Conservation (phyloP, 2,888 invertebrate species). For the Icerya purchasi region DNA sequence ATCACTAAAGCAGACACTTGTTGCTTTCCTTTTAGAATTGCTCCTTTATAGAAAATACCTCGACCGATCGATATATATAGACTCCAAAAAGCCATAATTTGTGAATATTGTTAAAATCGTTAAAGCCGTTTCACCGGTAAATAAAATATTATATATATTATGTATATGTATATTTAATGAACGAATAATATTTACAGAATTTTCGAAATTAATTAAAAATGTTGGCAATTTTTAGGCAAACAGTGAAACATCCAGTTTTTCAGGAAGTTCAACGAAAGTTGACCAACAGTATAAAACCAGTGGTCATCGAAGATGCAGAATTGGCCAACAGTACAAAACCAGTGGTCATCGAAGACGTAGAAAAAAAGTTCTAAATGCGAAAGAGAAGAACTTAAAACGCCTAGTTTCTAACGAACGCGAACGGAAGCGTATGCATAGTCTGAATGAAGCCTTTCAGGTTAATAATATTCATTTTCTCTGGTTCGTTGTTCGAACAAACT, state of each 20-base stretch:
- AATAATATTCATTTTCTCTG: too few species aligned
- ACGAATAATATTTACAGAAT: too few species aligned
- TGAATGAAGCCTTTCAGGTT: slow-evolving; percentile 59
- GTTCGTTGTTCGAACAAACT: slow-evolving; percentile 8
- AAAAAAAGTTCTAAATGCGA: slow-evolving; percentile 37
- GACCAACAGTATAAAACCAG: not conserved
- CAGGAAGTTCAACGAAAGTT: slow-evolving; percentile 9
- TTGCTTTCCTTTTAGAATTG: too few species aligned
- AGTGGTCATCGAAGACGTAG: slow-evolving; percentile 27
- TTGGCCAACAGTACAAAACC: slow-evolving; percentile 5
- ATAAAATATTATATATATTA: too few species aligned
- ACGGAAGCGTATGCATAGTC: slow-evolving; percentile 55
- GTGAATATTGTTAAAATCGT: too few species aligned
- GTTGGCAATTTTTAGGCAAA: slow-evolving; percentile 21
- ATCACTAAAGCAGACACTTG: too few species aligned
- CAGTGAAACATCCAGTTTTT: slow-evolving; percentile 19
- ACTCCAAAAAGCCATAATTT: too few species aligned
- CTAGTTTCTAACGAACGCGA: slow-evolving; percentile 59
- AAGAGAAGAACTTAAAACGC: slow-evolving; percentile 47
- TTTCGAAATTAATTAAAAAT: too few species aligned
- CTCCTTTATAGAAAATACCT: too few species aligned
- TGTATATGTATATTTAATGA: too few species aligned
- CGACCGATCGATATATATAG: too few species aligned
- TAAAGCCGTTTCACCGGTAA: too few species aligned
- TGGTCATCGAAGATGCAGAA: not conserved